Conservation (phyloP, 2,888 invertebrate species). For the Drosophila gaucha region DNA sequence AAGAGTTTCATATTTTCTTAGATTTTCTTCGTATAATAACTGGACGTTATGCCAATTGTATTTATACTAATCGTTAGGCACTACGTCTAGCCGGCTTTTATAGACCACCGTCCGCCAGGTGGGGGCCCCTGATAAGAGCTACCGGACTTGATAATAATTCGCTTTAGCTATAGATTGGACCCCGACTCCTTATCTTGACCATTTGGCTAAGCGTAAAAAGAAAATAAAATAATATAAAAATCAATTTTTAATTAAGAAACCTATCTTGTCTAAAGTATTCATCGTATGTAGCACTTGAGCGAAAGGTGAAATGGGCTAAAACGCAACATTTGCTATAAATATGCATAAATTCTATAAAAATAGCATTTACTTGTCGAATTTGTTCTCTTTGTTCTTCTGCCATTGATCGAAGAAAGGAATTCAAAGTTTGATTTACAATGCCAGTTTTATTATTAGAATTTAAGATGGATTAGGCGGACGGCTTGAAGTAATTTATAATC, state of each 20-base stretch:
- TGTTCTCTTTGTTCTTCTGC: no score
- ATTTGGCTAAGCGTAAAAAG: slow-evolving; percentile 17
- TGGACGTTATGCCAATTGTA: slow-evolving; percentile 64
- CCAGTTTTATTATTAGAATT: slow-evolving; percentile 13
- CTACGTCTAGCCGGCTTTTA: slow-evolving; percentile 63
- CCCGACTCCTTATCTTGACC: slow-evolving; percentile 48
- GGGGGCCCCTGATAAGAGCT: slow-evolving; percentile 50
- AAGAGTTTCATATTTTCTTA: slow-evolving; percentile 75
- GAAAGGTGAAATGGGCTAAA: slow-evolving; percentile 15
- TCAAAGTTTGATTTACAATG: slow-evolving; percentile 19
- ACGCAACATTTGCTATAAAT: slow-evolving; percentile 3
- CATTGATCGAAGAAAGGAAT: slow-evolving; percentile 7
- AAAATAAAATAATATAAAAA: slow-evolving; percentile 18
- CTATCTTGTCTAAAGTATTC: slow-evolving; percentile 24
- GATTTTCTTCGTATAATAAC: slow-evolving; percentile 50
- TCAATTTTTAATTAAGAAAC: slow-evolving; percentile 56
- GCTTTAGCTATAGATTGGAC: slow-evolving; percentile 23
- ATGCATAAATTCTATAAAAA: background rate
- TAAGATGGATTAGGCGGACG: slow-evolving; percentile 30
- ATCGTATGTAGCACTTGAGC: no score
- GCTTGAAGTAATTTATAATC: slow-evolving; percentile 41
- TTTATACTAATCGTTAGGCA: slow-evolving; percentile 65
- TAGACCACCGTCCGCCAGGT: slow-evolving; percentile 48
- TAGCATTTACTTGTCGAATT: background rate
- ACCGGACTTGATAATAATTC: slow-evolving; percentile 29